Evolutionary conservation across 2,113 vertebrate species (phyloP), one percentile per base, ranked within the genome.

Genomic region (Clinocottus analis): DNA sequence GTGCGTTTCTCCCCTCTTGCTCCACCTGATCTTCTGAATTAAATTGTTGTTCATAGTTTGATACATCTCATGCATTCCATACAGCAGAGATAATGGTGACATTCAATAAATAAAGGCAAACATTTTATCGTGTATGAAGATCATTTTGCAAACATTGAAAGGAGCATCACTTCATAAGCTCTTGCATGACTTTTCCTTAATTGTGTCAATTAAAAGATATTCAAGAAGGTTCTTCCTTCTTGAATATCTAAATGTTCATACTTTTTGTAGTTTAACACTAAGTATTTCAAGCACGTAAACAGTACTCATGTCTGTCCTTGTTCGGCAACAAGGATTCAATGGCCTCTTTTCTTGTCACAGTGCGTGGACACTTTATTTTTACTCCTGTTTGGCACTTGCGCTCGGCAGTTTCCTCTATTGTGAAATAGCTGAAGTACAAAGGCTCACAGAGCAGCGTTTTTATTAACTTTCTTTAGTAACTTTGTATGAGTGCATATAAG

Each of bases 211-310:
- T 13, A 43, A 43, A 43, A 55, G 27, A 61, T 60, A 77, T 43
- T 43, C 41, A 82, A 72, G 53, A 58, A 60, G 31, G 11, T n/a
- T n/a, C n/a, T n/a, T n/a, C n/a, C n/a, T n/a, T n/a, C n/a, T n/a
- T n/a, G n/a, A n/a, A n/a, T n/a, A n/a, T n/a, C n/a, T n/a, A n/a
- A n/a, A n/a, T 45, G 6, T 76, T 76, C 21, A 71, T 59, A 76
- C 70, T 61, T 75, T 53, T 80, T 23, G 29, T 51, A 7, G 17
- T 66, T 47, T 31, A 19, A 49, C 39, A 29, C 41, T 11, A 19
- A 45, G 3, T 31, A 47, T 47, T 2, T 66, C 10, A 19, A 67
- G 43, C 64, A 33, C 14, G 43, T 67, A n/a, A 49, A 49, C 43
- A 49, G 6, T 31, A 14, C 31, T 68, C 2, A 8, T 66, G 45